Base-by-base conservation (phyloP, 2,797 vertebrate species). In the Yasuhikotakia modesta region DNA sequence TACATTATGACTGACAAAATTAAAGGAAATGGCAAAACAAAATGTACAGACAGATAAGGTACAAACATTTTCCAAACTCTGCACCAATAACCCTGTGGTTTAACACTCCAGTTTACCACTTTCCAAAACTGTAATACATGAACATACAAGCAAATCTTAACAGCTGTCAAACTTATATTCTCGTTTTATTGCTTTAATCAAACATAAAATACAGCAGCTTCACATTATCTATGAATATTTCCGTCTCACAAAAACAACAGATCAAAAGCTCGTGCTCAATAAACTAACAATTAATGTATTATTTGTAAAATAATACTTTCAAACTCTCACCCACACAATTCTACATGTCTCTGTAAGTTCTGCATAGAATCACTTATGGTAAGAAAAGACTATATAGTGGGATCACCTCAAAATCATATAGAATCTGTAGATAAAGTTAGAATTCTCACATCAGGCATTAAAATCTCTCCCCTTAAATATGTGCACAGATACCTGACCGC, bases 181-280 rank as follows among this genome's bases (percentile, higher is more conserved):
- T 5, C 27, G 48, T 63, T 75, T 66, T 74, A 53, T 65, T 75
- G 50, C n/a, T 74, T 55, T 71, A 1, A 27, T 57, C 35, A 60
- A 17, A 58, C 16, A 48, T 22, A 72, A 61, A 57, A 30, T 7
- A 43, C 39, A 43, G 39, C 10, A 27, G 39, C 57, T 61, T 58
- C 17, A 48, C 64, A 21, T 45, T 0, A 12, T 43, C 32, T 57
- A 46, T 21, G 4, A 57, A 46, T 58, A 22, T 7, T 21, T 2
- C 30, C 35, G 48, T 21, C 45, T 8, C 24, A 14, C 21, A 45
- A 71, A 35, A 50, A 12, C n/a, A 6, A 74, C 13, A 73, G 7
- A 50, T 52, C 19, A 52, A 14, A 60, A 52, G 22, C 58, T 30
- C 5, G 3, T 35, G 17, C 10, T 63, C 10, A 17, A 63, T 19